phyloP scores from a whole-genome alignment of 2,797 vertebrate genomes.

The Enteromius treurensis region DNA sequence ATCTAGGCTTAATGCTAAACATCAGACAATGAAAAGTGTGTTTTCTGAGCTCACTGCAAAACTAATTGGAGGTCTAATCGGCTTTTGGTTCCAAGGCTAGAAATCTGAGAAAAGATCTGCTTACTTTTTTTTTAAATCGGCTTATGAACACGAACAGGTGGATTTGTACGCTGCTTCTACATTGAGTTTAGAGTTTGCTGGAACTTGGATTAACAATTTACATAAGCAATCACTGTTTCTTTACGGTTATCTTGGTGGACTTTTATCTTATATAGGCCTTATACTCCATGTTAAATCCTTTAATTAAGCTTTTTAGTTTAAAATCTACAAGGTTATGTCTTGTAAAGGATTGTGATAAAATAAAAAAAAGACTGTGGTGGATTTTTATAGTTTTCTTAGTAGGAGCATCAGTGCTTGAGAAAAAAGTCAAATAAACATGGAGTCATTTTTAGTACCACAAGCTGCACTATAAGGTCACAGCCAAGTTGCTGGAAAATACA shows the following conservation, averaged over 20 bases:
- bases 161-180: constrained; percentile 53
- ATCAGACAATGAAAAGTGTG: constrained; percentile 37
- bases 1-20: neutral
- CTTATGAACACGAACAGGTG: constrained; percentile 66
- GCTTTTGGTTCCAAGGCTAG: constrained; percentile 60
- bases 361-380: constrained; percentile 45
- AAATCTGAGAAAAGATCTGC: constrained; percentile 41
- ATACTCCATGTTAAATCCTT: neutral
- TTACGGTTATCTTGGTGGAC: neutral
- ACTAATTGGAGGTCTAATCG: constrained; percentile 62
- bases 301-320: neutral
- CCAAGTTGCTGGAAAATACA: constrained; percentile 66
- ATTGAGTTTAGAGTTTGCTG: constrained; percentile 15
- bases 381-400: constrained; percentile 54
- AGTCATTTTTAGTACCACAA: constrained; percentile 78
- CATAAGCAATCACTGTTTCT: neutral
- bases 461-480: constrained; percentile 85
- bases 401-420: constrained; percentile 85
- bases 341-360: constrained; percentile 53
- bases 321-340: neutral
- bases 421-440: constrained; percentile 76
- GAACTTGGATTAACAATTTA: constrained; percentile 22
- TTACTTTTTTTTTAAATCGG: constrained; percentile 61
- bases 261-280: neutral
- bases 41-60: constrained; percentile 39